Evolutionary conservation across 2,888 invertebrate species (phyloP).

Genomic region (Saturnia japonica): DNA sequence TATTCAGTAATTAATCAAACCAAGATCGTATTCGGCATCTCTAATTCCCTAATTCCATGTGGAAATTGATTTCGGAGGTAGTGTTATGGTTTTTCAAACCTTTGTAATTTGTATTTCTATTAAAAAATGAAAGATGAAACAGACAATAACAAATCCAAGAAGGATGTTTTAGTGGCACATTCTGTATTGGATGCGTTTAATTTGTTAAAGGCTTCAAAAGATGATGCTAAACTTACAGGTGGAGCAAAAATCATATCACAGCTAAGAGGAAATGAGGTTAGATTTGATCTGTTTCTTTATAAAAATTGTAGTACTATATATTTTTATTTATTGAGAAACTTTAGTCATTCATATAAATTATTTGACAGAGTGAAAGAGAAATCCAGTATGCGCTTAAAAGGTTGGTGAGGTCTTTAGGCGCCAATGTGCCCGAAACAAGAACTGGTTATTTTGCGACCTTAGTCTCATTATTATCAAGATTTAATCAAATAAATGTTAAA

Average conservation of each 20-base stretch:
- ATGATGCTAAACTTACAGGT: conserved; percentile 64
- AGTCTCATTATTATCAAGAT: conserved; percentile 81
- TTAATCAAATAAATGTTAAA: conserved; percentile 72
- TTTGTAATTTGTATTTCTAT: conserved; percentile 32
- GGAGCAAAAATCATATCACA: conserved; percentile 70
- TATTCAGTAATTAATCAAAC: too few relatives aligned
- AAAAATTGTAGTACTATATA: not conserved
- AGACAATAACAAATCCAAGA: conserved; percentile 36
- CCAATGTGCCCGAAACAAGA: conserved; percentile 83
- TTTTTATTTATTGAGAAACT: not conserved
- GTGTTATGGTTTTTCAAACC: conserved; percentile 22
- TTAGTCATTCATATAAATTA: conserved; percentile 20
- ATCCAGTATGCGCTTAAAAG: conserved; percentile 85
- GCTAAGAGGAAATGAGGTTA: conserved; percentile 67
- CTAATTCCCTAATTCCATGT: conserved; percentile 1
- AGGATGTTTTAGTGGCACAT: conserved; percentile 52
- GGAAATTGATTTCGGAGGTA: not conserved
- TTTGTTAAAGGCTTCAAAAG: conserved; percentile 61
- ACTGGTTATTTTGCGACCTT: conserved; percentile 87
- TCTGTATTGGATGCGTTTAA: conserved; percentile 73
- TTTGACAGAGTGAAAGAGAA: conserved; percentile 82
- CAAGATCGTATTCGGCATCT: not conserved
- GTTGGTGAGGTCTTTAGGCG: conserved; percentile 87
- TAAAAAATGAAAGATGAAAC: conserved; percentile 63
- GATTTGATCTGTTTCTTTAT: conserved; percentile 31